A percentile compares a stretch with the other conserved stretches of the same genome.
phyloP scores from a whole-genome alignment of 2,113 vertebrate genomes.

The Calidris pygmaea region DNA sequence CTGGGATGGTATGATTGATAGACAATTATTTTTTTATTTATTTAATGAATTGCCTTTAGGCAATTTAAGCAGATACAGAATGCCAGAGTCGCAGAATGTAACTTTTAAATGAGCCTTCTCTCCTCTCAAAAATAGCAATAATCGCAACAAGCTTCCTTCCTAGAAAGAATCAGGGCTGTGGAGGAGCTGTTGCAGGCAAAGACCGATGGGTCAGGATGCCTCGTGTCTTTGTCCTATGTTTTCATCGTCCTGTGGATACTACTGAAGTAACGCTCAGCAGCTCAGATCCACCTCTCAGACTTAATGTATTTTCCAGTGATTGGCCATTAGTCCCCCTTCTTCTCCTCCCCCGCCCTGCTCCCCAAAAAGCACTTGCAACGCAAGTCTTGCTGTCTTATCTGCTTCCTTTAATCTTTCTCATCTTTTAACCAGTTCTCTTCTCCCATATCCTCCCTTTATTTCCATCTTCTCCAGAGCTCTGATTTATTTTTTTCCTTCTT shows the following conservation, averaged over 20 bases:
- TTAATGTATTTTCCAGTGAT: not conserved
- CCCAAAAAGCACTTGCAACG: not conserved
- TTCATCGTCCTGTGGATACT: not conserved
- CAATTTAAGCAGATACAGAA: not conserved
- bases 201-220: not conserved
- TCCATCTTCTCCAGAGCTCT: not conserved
- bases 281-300: not conserved
- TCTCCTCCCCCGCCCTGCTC: fast-evolving
- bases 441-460: not conserved
- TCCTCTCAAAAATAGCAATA: not conserved
- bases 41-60: constrained; percentile 21
- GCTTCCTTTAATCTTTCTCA: not conserved
- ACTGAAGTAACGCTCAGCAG: not conserved
- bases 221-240: not conserved
- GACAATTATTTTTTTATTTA: not conserved
- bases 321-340: not conserved
- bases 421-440: not conserved
- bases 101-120: not conserved
- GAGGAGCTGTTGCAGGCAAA: not conserved
- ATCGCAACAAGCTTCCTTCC: not conserved
- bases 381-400: not conserved
- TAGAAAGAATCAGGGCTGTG: not conserved
- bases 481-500: not conserved
- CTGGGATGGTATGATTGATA: not conserved
- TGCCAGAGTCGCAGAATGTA: not conserved